phyloP scores from a whole-genome alignment of 2,113 vertebrate genomes.

The Psammodynastes pulverulentus region DNA sequence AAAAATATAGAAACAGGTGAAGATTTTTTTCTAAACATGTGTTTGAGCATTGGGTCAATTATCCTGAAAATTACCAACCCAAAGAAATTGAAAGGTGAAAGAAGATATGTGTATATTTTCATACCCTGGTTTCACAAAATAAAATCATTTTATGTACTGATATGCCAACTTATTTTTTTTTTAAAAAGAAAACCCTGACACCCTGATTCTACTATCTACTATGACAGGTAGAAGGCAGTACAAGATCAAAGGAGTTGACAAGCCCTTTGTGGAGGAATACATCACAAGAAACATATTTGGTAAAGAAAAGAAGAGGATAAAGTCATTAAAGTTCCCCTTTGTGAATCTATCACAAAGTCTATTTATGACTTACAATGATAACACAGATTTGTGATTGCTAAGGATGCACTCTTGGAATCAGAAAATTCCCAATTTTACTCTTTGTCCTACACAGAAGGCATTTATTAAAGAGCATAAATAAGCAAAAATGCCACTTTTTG shows the following conservation, averaged over 20 bases:
- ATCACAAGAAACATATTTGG: neutral
- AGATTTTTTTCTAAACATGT: neutral
- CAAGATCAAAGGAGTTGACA: neutral
- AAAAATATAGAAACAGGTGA: neutral
- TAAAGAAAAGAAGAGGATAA: neutral
- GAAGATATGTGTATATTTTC: neutral
- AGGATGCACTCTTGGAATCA: neutral
- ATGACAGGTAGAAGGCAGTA: no score
- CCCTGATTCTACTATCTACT: neutral
- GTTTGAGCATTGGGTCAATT: neutral
- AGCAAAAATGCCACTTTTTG: neutral
- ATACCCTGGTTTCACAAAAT: neutral
- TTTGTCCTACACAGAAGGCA: neutral
- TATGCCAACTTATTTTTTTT: neutral
- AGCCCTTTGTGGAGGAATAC: neutral
- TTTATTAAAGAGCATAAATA: neutral
- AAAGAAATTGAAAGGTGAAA: neutral
- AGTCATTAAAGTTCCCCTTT: neutral
- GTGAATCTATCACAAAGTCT: neutral
- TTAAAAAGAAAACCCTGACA: neutral
- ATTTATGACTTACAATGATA: neutral
- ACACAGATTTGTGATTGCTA: neutral
- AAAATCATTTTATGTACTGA: neutral
- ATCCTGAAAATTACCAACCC: neutral
- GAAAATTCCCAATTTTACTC: neutral